Evolutionary conservation across 2,113 vertebrate genomes (phyloP).

Genomic region (Trachemys scripta): DNA sequence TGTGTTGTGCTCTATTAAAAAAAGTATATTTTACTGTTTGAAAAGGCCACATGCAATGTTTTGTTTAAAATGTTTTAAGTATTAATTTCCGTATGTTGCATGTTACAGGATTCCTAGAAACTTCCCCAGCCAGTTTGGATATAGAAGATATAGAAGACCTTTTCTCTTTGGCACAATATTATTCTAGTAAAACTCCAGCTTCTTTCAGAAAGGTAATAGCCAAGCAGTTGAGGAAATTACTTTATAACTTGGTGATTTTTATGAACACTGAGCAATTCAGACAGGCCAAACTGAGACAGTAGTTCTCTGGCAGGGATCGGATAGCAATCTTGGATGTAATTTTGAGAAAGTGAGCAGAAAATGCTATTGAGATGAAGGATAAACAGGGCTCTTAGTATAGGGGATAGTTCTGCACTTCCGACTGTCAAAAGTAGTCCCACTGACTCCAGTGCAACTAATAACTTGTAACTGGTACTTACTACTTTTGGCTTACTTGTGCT

Average conservation of each 20-base stretch:
- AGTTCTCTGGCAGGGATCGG: neutral
- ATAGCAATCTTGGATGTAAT: neutral
- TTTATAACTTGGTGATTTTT: neutral
- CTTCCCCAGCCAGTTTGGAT: constrained; percentile 89
- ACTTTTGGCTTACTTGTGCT: neutral
- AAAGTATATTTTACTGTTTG: neutral
- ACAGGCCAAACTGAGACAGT: neutral
- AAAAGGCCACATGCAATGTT: neutral
- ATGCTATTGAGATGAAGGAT: neutral
- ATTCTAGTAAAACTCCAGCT: constrained; percentile 95
- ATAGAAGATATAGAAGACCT: constrained; percentile 94
- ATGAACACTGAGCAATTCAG: neutral
- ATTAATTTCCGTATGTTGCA: constrained; percentile 43
- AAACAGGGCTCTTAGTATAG: neutral
- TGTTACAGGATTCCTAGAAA: constrained; percentile 89
- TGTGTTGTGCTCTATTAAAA: neutral
- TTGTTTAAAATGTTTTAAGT: neutral
- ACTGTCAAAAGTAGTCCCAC: neutral
- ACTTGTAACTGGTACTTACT: neutral
- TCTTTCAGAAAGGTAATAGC: constrained; percentile 94
- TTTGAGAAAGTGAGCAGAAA: neutral
- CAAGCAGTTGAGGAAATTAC: neutral
- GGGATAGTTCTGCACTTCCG: neutral
- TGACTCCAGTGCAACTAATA: neutral
- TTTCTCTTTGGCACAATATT: constrained; percentile 96